A percentile compares a stretch with the other conserved stretches of the same genome.
phyloP scores from a whole-genome alignment of 2,113 vertebrate species.

The Orientallactaga bullata region DNA sequence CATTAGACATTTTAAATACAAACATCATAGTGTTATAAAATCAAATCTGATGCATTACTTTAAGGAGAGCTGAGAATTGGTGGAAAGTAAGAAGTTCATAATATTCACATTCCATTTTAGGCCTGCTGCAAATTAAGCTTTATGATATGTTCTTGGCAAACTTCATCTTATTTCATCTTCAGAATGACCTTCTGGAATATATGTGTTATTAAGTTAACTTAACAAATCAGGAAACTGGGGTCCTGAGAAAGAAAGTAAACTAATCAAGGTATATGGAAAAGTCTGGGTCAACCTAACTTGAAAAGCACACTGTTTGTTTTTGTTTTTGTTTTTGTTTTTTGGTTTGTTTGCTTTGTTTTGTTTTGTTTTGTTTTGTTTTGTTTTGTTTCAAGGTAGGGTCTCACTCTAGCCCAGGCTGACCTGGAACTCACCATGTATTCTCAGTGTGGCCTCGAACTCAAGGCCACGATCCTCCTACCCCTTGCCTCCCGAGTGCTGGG shows the following conservation, averaged over 20 bases:
- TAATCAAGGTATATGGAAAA: conserved; percentile 15
- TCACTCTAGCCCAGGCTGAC: no score
- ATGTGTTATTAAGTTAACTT: conserved; percentile 45
- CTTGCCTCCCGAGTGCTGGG: no score
- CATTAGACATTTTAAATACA: conserved; percentile 58
- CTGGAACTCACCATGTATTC: no score
- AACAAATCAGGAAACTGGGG: conserved; percentile 45
- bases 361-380: no score
- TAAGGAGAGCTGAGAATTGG: conserved; percentile 51
- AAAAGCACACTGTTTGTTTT: not conserved
- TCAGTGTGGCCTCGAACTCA: no score
- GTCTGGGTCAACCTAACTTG: not conserved
- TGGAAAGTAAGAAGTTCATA: conserved; percentile 46
- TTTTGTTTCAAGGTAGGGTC: no score
- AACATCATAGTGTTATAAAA: conserved; percentile 55
- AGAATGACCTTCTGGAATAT: conserved; percentile 57
- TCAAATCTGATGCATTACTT: conserved; percentile 46
- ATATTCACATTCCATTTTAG: conserved; percentile 41
- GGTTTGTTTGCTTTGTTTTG: no score
- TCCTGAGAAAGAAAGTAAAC: conserved; percentile 23
- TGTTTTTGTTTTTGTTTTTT: no score
- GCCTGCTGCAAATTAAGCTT: not conserved
- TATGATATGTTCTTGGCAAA: conserved; percentile 18
- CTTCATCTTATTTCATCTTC: conserved; percentile 51
- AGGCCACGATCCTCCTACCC: no score